phyloP scores from a whole-genome alignment of 2,888 invertebrate genomes.

The Mythimna albipuncta region DNA sequence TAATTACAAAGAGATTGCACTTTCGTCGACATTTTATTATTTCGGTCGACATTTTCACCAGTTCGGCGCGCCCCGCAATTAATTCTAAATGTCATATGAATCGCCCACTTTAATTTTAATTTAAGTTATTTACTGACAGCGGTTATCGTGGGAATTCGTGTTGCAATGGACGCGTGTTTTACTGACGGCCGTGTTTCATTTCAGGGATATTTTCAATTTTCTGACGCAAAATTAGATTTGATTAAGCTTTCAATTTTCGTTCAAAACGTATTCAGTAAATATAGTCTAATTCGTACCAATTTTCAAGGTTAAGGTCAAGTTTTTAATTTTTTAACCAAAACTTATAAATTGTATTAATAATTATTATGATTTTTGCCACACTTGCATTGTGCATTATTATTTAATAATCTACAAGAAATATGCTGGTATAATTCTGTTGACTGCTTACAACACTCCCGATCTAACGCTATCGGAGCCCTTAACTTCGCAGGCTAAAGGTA shows the following conservation, averaged over 20 bases:
- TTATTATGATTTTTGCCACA: not conserved
- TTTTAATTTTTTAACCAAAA: not conserved
- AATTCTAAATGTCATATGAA: conserved; percentile 81
- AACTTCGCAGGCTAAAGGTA: not conserved
- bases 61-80: conserved; percentile 79
- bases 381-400: no score
- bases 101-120: conserved; percentile 70
- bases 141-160: conserved; percentile 53
- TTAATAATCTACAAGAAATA: not conserved
- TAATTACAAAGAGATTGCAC: conserved; percentile 69
- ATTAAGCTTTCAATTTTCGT: not conserved
- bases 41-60: conserved; percentile 77
- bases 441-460: not conserved
- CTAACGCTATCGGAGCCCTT: not conserved
- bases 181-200: conserved; percentile 22
- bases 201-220: conserved; percentile 6
- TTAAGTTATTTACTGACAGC: conserved; percentile 64
- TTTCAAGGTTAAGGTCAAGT: conserved; percentile 42
- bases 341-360: not conserved
- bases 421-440: not conserved
- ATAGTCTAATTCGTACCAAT: not conserved
- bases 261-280: not conserved
- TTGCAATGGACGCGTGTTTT: conserved; percentile 16
- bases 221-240: not conserved
- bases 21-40: conserved; percentile 75